Base-by-base conservation (phyloP, 2,113 vertebrate genomes). In the Arenaria interpres region DNA sequence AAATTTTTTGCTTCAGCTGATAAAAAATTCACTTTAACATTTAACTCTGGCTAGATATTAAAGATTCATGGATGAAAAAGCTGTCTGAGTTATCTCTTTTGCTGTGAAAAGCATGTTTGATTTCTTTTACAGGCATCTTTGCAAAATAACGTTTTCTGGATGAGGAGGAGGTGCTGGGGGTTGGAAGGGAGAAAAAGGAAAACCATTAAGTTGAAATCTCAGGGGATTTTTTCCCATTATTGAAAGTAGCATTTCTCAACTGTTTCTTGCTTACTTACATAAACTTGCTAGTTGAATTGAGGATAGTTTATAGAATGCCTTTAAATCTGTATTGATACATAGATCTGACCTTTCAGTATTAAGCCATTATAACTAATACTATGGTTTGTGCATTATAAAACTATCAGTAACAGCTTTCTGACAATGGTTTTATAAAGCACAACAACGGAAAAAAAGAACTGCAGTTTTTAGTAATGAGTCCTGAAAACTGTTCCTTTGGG, bases 41-140 rank as follows among this genome's bases (percentile, higher is more conserved):
- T 95, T 96, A 88, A 80, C 39, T 76, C 25, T 88, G 37, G 24
- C 22, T 85, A 82, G 50, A 79, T 89, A 82, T 89, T 90, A 96
- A 96, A 95, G 75, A 94, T 96, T 93, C 53, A 69, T 93, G n/a
- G 63, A 62, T 72, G 39, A 37, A 94, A 92, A 77, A 78, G 43
- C 33, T 67, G 15, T 75, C 37, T 48, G 87, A 92, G 41, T 91
- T 89, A 54, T 66, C 56, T 69, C 16, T 86, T 96, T 91, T 96
- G 57, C 63, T 75, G 12, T 50, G 89, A 75, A 72, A 85, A 80
- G 56, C 45, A 27, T 35, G 35, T 71, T 85, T 90, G 59, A 74
- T 90, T 93, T 77, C 39, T 93, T 86, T 60, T 33, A 33, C 45
- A n/a, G 32, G 9, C 11, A 39, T 39, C 57, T 66, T 64, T 76